Base-by-base conservation (phyloP, 2,888 invertebrate genomes). In the Cantharis flavilabris region DNA sequence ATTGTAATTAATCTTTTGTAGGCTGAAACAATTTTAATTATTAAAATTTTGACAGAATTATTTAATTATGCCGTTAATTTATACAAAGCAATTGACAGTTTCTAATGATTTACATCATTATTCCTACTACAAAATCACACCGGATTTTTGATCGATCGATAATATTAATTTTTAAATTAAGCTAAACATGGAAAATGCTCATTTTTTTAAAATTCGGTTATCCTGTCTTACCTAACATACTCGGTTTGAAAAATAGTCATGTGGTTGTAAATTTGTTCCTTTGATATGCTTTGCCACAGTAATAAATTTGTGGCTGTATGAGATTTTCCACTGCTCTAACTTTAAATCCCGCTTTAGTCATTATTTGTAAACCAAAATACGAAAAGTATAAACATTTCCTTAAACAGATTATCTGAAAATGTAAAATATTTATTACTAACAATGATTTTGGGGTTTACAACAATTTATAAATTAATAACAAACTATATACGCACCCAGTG, bases 1-100 rank as follows among this genome's bases (percentile, higher is more conserved):
- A 82, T 82, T 81, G 80, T 76, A 80, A 81, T 81, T 81, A 78
- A 80, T 76, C 77, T 72, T 70, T 70, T 62, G 75, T 77, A 75
- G 71, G 74, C 72, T 76, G 49, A 49, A 49, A 49, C 49, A 49
- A 49, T 49, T 78, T 70, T 70, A 67, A 67, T 67, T 67, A 67
- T 26, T 67, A 23, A 67, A 67, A 67, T 23, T 67, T 23, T 67
- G 65, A 26, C 23, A 67, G 49, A n/a, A 49, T 49, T 49, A 49
- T 49, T 49, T 49, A 49, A 49, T 49, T 49, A 49, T n/a, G 13
- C 13, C 33, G 13, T 33, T n/a, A 33, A 33, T 33, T 33, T 33
- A 13, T 1, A n/a, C 13, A 5, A n/a, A 49, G 7, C 49, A 49
- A 49, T n/a, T 49, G 49, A n/a, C 49, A 49, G 49, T 49, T 49